These are phyloP conservation scores for Scrobipalpa costella DNA, from an alignment of 2,888 invertebrate genomes.

Conservation along the genomic window DNA sequence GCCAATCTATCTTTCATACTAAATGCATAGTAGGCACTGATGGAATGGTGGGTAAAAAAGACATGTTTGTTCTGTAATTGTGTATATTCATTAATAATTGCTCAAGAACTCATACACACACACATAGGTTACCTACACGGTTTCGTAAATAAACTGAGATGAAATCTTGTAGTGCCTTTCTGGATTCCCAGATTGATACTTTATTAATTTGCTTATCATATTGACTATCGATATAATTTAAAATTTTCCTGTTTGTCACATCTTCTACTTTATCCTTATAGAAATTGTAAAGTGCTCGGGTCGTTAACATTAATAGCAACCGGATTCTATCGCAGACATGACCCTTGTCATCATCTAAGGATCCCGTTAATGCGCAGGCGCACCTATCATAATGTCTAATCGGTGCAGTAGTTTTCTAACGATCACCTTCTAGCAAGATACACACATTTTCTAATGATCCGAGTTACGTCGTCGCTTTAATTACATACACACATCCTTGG, in stretches of 20 bases:
- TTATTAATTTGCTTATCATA: neutral
- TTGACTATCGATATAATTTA: neutral
- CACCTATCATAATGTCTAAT: constrained; percentile 6
- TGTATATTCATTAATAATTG: too few relatives aligned
- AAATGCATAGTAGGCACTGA: too few relatives aligned
- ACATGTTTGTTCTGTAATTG: too few relatives aligned
- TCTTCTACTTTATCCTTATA: constrained; percentile 9
- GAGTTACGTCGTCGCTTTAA: constrained; percentile 5
- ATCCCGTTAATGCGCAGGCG: neutral
- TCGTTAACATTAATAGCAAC: constrained; percentile 31
- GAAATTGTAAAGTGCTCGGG: neutral
- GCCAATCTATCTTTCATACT: too few relatives aligned
- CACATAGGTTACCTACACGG: too few relatives aligned
- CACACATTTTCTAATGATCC: constrained; percentile 8
- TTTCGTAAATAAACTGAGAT: too few relatives aligned
- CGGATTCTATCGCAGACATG: constrained; percentile 29
- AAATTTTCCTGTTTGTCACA: constrained; percentile 19
- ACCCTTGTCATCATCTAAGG: too few relatives aligned
- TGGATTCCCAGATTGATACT: neutral
- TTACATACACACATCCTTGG: neutral
- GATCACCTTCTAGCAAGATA: constrained; percentile 3
- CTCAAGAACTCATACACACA: too few relatives aligned
- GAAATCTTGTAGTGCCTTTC: neutral
- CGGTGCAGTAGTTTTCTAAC: constrained; percentile 5
- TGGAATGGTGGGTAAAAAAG: too few relatives aligned